Evolutionary conservation across 2,888 invertebrate genomes (phyloP).

Genomic region (Dinocampus coccinellae): DNA sequence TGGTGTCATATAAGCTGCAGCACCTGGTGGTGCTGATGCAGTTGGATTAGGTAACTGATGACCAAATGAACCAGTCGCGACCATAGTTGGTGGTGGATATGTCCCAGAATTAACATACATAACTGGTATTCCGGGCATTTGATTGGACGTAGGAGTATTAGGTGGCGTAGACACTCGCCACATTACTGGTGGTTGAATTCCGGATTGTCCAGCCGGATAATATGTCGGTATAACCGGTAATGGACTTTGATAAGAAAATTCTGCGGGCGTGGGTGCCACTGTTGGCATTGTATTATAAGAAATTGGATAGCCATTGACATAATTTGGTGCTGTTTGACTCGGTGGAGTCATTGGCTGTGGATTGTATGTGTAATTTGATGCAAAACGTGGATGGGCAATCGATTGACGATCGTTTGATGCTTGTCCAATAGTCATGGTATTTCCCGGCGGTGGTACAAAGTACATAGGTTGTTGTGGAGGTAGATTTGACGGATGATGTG

Average conservation of each 20-base stretch:
- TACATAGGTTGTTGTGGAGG: constrained; percentile 65
- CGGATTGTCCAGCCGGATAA: constrained; percentile 61
- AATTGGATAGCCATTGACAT: constrained; percentile 62
- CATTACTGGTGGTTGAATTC: constrained; percentile 64
- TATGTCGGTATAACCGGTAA: constrained; percentile 65
- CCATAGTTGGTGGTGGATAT: constrained; percentile 61
- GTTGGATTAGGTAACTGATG: constrained; percentile 61
- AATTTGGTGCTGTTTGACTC: constrained; percentile 64
- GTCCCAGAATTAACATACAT: constrained; percentile 67
- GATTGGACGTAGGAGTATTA: constrained; percentile 64
- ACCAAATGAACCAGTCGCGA: constrained; percentile 60
- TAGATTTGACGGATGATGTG: constrained; percentile 18
- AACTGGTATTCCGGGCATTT: constrained; percentile 64
- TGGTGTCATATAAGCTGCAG: constrained; percentile 59
- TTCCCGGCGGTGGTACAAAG: constrained; percentile 62
- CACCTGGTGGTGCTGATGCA: constrained; percentile 59
- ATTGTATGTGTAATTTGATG: constrained; percentile 62
- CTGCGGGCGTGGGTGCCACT: constrained; percentile 59
- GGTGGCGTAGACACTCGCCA: constrained; percentile 66
- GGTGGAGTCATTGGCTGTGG: constrained; percentile 63
- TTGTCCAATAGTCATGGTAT: constrained; percentile 60
- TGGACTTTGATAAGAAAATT: constrained; percentile 63
- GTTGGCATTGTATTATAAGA: constrained; percentile 62
- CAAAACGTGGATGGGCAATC: constrained; percentile 58
- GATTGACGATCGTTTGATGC: constrained; percentile 55